Base-by-base conservation (phyloP, 1,140 invertebrate genomes). In the Pogonognathellus flavescens region DNA sequence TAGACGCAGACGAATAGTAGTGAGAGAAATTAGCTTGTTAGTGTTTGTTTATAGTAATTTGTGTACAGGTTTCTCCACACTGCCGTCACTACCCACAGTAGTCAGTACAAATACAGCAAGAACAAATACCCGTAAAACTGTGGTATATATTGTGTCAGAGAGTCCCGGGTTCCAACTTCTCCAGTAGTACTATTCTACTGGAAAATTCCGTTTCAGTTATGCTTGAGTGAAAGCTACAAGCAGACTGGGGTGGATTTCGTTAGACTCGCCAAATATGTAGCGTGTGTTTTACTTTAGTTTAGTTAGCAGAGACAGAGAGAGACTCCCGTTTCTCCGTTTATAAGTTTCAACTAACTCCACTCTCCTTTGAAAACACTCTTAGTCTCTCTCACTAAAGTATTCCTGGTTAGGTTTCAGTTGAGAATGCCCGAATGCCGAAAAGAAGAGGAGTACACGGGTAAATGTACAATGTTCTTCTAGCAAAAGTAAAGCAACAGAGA, bases 1-100 rank as follows among this genome's bases (percentile, higher is more conserved):
- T 76, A 76, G 62, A 31, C 62, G 41, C 70, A 76, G 70, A 20
- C 62, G 25, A 25, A 25, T 25, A 66, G 41, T 76, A 76, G 70
- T 76, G 70, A 76, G 70, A 76, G 70, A 76, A 76, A 76, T 76
- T 76, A 76, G 70, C 41, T 76, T 76, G 70, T 41, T 76, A 76
- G 62, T 66, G 62, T 66, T 66, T 66, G 62, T 66, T 66, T 66
- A 66, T 66, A 76, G 41, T 76, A 50, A 76, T 49, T 76, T 76
- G 70, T 76, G 70, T 76, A 16, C 14, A 76, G 70, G 41, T 49
- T 49, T 49, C 11, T 76, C 31, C 31, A 3, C 31, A 41, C 31
- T 41, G 6, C 31, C 6, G 6, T 41, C 6, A 41, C 31, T 6
- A 3, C 6, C 31, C 31, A 41, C 31, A n/a, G n/a, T n/a, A n/a